These are phyloP conservation scores for Lontra canadensis DNA, from an alignment of 2,113 vertebrate species.

Conservation along the genomic window DNA sequence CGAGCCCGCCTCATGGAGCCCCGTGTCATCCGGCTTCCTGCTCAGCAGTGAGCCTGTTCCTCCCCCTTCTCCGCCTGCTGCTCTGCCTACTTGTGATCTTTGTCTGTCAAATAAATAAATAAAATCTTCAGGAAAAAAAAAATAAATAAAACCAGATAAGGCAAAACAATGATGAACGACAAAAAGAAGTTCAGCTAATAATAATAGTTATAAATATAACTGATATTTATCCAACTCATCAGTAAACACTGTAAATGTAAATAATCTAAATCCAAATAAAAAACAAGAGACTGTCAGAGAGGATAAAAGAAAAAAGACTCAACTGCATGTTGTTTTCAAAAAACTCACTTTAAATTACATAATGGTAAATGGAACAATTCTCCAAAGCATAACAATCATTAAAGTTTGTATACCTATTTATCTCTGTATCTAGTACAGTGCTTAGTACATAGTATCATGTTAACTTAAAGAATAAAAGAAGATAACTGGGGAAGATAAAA, in stretches of 20 bases:
- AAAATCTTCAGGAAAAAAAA: too few relatives aligned
- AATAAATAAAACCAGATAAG: background rate
- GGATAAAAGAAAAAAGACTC: background rate
- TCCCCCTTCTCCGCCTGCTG: too few relatives aligned
- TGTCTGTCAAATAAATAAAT: too few relatives aligned
- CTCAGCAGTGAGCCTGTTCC: too few relatives aligned
- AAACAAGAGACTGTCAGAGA: background rate
- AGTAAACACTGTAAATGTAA: background rate
- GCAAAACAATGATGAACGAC: background rate
- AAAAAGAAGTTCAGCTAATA: background rate
- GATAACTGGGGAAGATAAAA: background rate
- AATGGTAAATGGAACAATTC: background rate
- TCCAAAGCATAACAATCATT: background rate
- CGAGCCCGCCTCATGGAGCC: too few relatives aligned
- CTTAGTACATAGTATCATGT: background rate
- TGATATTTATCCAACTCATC: background rate
- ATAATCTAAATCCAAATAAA: background rate
- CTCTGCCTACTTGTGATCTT: too few relatives aligned
- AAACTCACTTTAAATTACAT: background rate
- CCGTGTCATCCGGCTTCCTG: too few relatives aligned
- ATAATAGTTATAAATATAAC: background rate
- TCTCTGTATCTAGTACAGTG: background rate
- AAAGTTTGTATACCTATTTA: background rate
- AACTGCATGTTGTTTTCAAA: background rate
- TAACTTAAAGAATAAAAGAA: slow-evolving; percentile 28